Evolutionary conservation across 2,113 vertebrate genomes (phyloP).

Genomic region (Aptenodytes patagonicus): DNA sequence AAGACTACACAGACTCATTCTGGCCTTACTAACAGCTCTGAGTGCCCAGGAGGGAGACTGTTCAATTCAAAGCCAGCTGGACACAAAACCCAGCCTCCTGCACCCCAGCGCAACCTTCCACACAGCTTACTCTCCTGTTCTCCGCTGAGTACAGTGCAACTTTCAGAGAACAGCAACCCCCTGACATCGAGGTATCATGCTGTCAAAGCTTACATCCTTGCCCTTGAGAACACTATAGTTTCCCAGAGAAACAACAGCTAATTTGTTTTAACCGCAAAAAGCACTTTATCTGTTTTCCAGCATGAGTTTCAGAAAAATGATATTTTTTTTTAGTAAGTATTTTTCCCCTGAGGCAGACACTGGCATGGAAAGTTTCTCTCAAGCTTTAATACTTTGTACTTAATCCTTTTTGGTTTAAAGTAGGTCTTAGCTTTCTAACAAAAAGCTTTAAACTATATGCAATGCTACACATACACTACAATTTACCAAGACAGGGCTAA

Average conservation of each 20-base stretch:
- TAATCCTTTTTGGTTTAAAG: not conserved
- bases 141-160: fast-evolving
- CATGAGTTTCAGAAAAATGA: not conserved
- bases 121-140: not conserved
- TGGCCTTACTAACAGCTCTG: not conserved
- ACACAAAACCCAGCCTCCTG: not conserved
- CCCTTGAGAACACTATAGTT: not conserved
- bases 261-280: not conserved
- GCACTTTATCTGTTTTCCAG: not conserved
- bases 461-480: not conserved
- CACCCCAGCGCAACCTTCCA: not conserved
- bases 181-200: not conserved
- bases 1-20: not conserved
- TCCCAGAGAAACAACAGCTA: not conserved
- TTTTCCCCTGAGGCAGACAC: not conserved
- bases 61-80: not conserved
- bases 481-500: not conserved
- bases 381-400: not conserved
- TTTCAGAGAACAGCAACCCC: not conserved
- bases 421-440: not conserved
- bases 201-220: not conserved
- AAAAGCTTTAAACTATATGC: not conserved
- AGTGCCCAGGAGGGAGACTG: not conserved
- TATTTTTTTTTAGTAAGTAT: not conserved
- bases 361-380: not conserved